Evolutionary conservation across 2,113 vertebrate genomes (phyloP).

Genomic region (Leucoraja erinaceus): DNA sequence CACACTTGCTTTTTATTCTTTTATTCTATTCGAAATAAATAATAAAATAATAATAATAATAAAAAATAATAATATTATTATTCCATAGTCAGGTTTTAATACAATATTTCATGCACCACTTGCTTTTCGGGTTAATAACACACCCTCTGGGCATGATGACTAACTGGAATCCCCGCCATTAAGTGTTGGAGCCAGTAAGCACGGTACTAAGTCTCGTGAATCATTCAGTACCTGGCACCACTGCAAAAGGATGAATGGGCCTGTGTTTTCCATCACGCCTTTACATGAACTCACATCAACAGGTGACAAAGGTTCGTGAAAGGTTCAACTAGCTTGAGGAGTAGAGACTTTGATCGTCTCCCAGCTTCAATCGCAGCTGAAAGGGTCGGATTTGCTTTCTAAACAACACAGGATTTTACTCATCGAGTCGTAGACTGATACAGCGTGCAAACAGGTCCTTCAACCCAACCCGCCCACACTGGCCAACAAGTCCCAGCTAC

Average conservation of each 20-base stretch:
- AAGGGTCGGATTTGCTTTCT: neutral
- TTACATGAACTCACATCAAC: neutral
- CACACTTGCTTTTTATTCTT: too few relatives aligned
- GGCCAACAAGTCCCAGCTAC: too few relatives aligned
- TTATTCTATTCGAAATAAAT: too few relatives aligned
- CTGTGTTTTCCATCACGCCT: neutral
- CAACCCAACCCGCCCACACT: too few relatives aligned
- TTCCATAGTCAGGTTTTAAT: too few relatives aligned
- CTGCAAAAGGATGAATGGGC: neutral
- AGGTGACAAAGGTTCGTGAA: neutral
- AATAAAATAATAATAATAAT: too few relatives aligned
- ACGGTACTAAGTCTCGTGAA: neutral
- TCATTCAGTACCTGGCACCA: neutral
- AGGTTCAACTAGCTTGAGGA: neutral
- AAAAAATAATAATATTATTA: too few relatives aligned
- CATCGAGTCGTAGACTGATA: too few relatives aligned
- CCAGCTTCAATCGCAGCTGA: neutral
- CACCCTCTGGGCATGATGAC: neutral
- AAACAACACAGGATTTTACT: too few relatives aligned
- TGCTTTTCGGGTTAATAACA: neutral
- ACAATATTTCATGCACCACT: neutral
- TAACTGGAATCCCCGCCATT: neutral
- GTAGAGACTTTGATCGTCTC: neutral
- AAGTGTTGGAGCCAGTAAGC: neutral
- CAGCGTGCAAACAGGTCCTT: too few relatives aligned